These are phyloP conservation scores for Drosophila hamatofila DNA, from an alignment of 2,888 invertebrate species.

Conservation along the genomic window DNA sequence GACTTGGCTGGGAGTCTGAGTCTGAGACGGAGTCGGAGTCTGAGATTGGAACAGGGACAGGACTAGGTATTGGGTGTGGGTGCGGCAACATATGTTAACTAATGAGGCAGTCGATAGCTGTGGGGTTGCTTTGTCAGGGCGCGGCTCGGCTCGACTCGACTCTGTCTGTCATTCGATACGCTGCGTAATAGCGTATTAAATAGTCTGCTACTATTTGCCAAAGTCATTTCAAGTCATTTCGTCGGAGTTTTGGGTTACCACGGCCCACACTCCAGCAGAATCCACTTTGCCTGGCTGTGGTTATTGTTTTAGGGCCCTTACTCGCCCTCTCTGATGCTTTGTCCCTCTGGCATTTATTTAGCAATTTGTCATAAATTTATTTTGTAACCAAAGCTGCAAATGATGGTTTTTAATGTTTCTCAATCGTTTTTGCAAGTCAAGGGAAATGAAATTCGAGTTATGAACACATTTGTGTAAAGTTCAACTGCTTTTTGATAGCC, in stretches of 20 bases:
- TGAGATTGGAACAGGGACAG: not conserved
- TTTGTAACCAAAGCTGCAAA: conserved; percentile 78
- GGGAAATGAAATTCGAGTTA: conserved; percentile 62
- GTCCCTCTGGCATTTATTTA: conserved; percentile 68
- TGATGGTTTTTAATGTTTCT: conserved; percentile 74
- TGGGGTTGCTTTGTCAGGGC: conserved; percentile 42
- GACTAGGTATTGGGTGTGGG: conserved; percentile 2
- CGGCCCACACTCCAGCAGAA: conserved; percentile 36
- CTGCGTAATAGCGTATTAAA: conserved; percentile 83
- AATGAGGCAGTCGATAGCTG: conserved; percentile 74
- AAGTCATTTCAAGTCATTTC: conserved; percentile 67
- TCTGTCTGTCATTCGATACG: conserved; percentile 80
- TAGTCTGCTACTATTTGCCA: conserved; percentile 79
- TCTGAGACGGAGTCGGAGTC: not conserved
- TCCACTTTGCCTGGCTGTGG: conserved; percentile 38
- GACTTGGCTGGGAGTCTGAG: not conserved
- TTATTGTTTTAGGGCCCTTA: conserved; percentile 56
- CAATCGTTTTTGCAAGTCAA: conserved; percentile 58
- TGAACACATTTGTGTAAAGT: conserved; percentile 29
- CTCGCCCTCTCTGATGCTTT: not conserved
- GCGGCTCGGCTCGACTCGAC: conserved; percentile 9
- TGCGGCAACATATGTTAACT: conserved; percentile 83
- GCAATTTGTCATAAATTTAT: conserved; percentile 79
- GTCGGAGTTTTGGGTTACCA: conserved; percentile 69
- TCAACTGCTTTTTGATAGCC: conserved; percentile 62